Evolutionary conservation across 2,797 vertebrate genomes (phyloP).

Genomic region (Clamator glandarius): DNA sequence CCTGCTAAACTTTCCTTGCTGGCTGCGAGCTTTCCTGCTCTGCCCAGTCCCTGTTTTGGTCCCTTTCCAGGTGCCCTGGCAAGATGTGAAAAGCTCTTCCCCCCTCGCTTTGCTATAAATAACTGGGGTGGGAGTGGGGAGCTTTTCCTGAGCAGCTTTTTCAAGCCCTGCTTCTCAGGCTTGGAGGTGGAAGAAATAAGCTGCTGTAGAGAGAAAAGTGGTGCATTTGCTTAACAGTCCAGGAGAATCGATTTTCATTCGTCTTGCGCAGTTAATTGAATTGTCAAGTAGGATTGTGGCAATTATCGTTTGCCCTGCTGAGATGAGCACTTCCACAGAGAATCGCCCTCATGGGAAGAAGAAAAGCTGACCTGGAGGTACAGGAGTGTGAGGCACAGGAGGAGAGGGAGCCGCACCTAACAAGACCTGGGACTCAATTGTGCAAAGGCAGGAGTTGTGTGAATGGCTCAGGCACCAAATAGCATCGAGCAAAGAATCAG

Average conservation of each 20-base stretch:
- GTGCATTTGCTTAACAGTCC: neutral
- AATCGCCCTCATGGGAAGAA: neutral
- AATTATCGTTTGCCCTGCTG: neutral
- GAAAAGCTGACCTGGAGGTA: neutral
- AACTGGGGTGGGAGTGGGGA: neutral
- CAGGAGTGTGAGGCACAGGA: neutral
- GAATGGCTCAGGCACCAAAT: neutral
- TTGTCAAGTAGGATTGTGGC: neutral
- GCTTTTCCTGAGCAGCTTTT: conserved; percentile 12
- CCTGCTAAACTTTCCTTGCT: conserved; percentile 31
- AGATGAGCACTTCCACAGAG: neutral
- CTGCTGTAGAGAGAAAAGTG: neutral
- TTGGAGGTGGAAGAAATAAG: neutral
- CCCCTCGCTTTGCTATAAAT: neutral
- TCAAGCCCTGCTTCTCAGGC: too few species aligned
- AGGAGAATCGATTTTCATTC: neutral
- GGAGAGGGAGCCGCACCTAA: neutral
- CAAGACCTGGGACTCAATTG: neutral
- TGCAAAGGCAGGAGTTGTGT: neutral
- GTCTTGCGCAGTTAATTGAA: neutral
- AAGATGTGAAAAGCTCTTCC: neutral
- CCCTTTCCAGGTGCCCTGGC: conserved; percentile 1
- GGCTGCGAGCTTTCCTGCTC: neutral
- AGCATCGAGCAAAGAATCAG: neutral
- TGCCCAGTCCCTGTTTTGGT: conserved; percentile 1